Percentiles rank a stretch among this genome's conserved stretches.
These are phyloP conservation scores for Dione juno DNA, from an alignment of 2,888 invertebrate genomes.

Conservation along the genomic window DNA sequence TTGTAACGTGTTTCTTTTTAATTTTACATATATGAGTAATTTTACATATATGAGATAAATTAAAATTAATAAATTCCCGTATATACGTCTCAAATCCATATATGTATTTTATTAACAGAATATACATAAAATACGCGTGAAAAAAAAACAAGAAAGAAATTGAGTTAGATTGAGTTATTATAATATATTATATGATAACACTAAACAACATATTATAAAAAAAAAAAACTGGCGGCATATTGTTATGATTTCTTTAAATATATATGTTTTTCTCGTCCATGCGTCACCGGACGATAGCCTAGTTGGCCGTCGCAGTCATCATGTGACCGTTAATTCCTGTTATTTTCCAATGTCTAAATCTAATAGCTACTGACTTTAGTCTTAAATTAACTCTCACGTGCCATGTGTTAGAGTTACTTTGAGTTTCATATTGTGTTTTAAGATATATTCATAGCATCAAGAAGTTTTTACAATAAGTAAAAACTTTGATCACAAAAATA, in stretches of 20 bases:
- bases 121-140: too few species aligned
- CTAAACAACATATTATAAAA: conserved; percentile 53
- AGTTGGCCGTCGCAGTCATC: conserved; percentile 61
- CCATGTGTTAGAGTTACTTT: conserved; percentile 2
- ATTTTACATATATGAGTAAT: too few species aligned
- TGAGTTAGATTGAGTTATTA: too few species aligned
- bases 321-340: conserved; percentile 69
- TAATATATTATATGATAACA: background rate
- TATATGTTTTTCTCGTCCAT: conserved; percentile 58
- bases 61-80: too few species aligned
- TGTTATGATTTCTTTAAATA: conserved; percentile 73
- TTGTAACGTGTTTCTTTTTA: too few species aligned
- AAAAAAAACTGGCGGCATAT: conserved; percentile 62
- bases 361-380: conserved; percentile 50
- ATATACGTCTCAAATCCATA: too few species aligned
- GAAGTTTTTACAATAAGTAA: too few species aligned
- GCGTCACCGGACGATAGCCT: conserved; percentile 68
- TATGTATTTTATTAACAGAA: too few species aligned
- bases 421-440: conserved; percentile 1
- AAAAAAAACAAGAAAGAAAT: too few species aligned
- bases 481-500: too few species aligned
- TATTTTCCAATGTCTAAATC: conserved; percentile 65
- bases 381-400: conserved; percentile 38
- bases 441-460: background rate
- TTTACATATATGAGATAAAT: too few species aligned